A percentile compares a stretch with the other conserved stretches of the same genome.
phyloP scores from a whole-genome alignment of 2,888 invertebrate species.

The Pseudococcus viburni region DNA sequence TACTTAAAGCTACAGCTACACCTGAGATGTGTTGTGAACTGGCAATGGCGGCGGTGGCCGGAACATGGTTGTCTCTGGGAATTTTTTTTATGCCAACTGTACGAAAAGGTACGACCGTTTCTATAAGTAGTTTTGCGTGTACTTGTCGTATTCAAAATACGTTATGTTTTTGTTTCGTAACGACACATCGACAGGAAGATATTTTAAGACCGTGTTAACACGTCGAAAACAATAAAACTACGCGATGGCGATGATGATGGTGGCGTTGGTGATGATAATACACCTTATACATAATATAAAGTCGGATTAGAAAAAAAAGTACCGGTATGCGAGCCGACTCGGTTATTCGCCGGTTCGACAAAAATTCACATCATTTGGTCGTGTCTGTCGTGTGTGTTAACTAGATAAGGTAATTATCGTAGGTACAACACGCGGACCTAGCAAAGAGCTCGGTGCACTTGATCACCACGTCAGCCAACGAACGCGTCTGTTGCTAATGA shows the following conservation, averaged over 20 bases:
- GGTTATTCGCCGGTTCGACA: neutral
- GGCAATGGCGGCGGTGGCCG: neutral
- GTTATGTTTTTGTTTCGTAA: neutral
- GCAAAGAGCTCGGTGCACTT: neutral
- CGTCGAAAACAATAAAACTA: constrained; percentile 29
- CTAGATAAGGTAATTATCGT: constrained; percentile 32
- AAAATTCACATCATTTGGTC: constrained; percentile 46
- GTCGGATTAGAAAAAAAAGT: constrained; percentile 3
- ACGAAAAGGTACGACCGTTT: neutral
- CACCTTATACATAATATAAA: neutral
- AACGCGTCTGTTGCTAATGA: neutral
- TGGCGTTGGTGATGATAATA: neutral
- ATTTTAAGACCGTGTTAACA: constrained; percentile 10
- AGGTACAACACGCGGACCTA: neutral
- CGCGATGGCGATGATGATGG: neutral
- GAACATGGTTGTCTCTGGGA: neutral
- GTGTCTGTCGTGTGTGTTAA: constrained; percentile 26
- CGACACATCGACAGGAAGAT: constrained; percentile 35
- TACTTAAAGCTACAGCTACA: too few relatives aligned
- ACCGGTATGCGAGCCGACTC: neutral
- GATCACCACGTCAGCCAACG: neutral
- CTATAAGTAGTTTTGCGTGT: constrained; percentile 21
- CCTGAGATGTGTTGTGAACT: too few relatives aligned
- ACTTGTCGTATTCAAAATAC: neutral
- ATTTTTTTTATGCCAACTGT: neutral